Evolutionary conservation across 2,113 vertebrate species (phyloP).

Genomic region (Machaerirhynchus nigripectus): DNA sequence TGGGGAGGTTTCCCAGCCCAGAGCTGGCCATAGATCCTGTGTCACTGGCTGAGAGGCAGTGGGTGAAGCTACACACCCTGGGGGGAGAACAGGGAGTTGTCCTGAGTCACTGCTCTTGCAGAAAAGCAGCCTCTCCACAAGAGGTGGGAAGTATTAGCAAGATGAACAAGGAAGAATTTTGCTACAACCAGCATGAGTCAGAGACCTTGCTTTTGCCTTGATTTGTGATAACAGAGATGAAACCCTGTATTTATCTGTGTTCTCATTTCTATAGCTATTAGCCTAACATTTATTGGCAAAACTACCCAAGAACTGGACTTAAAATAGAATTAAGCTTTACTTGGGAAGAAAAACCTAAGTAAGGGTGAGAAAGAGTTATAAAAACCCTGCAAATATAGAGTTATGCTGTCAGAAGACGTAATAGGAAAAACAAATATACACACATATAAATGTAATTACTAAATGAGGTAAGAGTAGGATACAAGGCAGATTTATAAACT

Average conservation of each 20-base stretch:
- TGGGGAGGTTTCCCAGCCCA: background rate
- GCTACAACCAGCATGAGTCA: background rate
- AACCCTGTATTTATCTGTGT: background rate
- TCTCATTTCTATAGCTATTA: slow-evolving; percentile 2
- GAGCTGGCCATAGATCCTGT: background rate
- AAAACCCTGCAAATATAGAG: background rate
- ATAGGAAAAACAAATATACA: background rate
- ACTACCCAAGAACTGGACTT: background rate
- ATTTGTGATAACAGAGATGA: slow-evolving; percentile 7
- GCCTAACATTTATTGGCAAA: background rate
- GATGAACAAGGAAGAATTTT: slow-evolving; percentile 3
- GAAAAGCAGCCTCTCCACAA: background rate
- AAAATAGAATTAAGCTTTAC: background rate
- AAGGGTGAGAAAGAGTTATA: background rate
- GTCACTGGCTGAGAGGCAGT: background rate
- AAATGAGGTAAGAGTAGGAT: background rate
- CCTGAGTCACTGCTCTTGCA: slow-evolving; percentile 11
- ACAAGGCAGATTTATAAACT: background rate
- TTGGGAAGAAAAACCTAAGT: background rate
- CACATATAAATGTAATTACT: background rate
- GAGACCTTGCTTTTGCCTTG: background rate
- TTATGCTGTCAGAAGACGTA: background rate
- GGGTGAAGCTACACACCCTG: background rate
- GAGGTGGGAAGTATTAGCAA: background rate
- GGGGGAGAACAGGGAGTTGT: background rate